Evolutionary conservation across 2,888 invertebrate genomes (phyloP).

Genomic region (Nebria brevicollis): DNA sequence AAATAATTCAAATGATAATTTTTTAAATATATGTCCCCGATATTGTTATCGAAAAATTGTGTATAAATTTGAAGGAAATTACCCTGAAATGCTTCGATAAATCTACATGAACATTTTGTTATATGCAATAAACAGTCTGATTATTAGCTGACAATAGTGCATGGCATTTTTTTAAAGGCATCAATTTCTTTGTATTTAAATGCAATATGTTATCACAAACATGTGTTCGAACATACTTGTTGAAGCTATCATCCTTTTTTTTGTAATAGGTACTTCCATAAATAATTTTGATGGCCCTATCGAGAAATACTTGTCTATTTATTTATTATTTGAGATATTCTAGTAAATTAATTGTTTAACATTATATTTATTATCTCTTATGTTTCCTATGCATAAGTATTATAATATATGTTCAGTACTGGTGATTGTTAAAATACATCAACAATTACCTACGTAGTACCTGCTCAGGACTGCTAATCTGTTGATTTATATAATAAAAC

Average conservation of each 20-base stretch:
- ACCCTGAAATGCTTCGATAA: neutral
- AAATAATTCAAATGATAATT: constrained; percentile 8
- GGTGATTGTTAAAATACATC: no score
- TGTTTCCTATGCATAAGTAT: no score
- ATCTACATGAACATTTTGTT: neutral
- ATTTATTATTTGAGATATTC: neutral
- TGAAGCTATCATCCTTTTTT: neutral
- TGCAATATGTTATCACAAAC: neutral
- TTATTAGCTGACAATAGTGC: neutral
- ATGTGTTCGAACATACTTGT: neutral
- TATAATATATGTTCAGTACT: no score
- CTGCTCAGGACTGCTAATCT: no score
- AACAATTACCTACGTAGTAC: no score
- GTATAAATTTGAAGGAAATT: neutral
- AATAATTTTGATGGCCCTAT: neutral
- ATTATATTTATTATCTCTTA: no score
- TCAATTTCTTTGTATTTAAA: no score
- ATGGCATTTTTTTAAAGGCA: no score
- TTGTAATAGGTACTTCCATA: neutral
- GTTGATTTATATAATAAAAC: no score
- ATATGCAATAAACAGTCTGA: neutral
- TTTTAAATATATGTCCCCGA: constrained; percentile 5
- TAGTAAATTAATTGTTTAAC: no score
- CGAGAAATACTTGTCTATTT: neutral
- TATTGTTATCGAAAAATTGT: neutral